These are phyloP conservation scores for Phymastichus coffea DNA, from an alignment of 1,140 invertebrate genomes.

Conservation along the genomic window DNA sequence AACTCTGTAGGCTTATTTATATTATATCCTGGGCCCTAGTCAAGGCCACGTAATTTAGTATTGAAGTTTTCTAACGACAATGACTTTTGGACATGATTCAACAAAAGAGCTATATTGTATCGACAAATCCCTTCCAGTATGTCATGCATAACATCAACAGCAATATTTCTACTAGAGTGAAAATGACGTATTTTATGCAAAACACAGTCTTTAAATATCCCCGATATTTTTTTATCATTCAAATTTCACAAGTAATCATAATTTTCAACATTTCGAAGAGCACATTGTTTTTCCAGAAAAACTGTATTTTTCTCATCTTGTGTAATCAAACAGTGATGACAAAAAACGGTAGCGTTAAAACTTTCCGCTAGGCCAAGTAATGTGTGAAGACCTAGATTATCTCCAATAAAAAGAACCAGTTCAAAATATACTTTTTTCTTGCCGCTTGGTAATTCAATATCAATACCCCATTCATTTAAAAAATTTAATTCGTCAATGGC, in stretches of 20 bases:
- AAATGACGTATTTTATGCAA: no score
- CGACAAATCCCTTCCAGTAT: slow-evolving; percentile 11
- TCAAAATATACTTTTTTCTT: background rate
- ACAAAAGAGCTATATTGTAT: slow-evolving; percentile 2
- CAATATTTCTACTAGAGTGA: no score
- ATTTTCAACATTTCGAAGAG: background rate
- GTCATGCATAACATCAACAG: no score
- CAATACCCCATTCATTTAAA: background rate
- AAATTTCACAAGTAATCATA: background rate
- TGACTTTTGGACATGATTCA: slow-evolving; percentile 8
- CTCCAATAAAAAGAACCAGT: background rate
- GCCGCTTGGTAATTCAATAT: background rate
- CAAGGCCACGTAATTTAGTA: slow-evolving; percentile 16
- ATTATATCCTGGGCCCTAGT: slow-evolving; percentile 21
- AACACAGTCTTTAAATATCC: background rate
- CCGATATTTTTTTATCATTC: background rate
- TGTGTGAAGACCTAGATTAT: no score
- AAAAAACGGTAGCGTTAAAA: no score
- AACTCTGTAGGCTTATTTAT: no score
- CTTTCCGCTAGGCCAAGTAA: slow-evolving; percentile 3
- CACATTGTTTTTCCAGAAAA: background rate
- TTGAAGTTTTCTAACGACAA: slow-evolving; percentile 24
- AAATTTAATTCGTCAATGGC: background rate
- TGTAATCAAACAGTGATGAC: no score
- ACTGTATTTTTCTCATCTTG: background rate